Evolutionary conservation across 1,140 invertebrate genomes (phyloP).

Genomic region (Drosophila busckii): DNA sequence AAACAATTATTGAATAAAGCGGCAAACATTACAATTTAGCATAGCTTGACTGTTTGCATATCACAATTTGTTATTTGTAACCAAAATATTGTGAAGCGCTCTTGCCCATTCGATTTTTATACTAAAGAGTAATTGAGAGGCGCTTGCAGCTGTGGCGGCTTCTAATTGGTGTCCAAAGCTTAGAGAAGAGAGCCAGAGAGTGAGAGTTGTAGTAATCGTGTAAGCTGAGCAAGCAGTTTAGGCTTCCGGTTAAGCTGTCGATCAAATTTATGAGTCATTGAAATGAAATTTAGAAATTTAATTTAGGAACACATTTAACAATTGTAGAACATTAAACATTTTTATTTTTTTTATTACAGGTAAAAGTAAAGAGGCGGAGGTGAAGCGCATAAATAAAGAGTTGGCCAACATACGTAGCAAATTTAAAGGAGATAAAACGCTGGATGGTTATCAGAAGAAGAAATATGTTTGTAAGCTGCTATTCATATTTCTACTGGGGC

Average conservation of each 20-base stretch:
- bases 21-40: too few species aligned
- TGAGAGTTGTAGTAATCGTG: constrained; percentile 29
- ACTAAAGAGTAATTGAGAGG: too few species aligned
- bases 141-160: constrained; percentile 56
- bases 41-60: too few species aligned
- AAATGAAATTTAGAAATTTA: too few species aligned
- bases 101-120: too few species aligned
- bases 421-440: constrained; percentile 99
- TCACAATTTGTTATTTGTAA: too few species aligned
- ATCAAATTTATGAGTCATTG: constrained; percentile 24
- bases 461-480: constrained; percentile 99
- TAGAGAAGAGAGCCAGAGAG: constrained; percentile 3
- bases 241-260: background rate
- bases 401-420: constrained; percentile 99
- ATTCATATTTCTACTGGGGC: constrained; percentile 99
- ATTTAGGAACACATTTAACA: too few species aligned
- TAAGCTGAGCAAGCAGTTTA: constrained; percentile 12
- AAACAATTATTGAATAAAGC: too few species aligned
- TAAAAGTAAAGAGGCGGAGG: constrained; percentile 99
- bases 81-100: too few species aligned
- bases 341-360: constrained; percentile 81
- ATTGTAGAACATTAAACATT: too few species aligned
- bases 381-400: constrained; percentile 99
- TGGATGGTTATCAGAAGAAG: constrained; percentile 99
- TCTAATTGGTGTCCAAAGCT: constrained; percentile 59